These are phyloP conservation scores for Megaptera novaeangliae DNA, from an alignment of 2,113 vertebrate genomes.

Conservation along the genomic window DNA sequence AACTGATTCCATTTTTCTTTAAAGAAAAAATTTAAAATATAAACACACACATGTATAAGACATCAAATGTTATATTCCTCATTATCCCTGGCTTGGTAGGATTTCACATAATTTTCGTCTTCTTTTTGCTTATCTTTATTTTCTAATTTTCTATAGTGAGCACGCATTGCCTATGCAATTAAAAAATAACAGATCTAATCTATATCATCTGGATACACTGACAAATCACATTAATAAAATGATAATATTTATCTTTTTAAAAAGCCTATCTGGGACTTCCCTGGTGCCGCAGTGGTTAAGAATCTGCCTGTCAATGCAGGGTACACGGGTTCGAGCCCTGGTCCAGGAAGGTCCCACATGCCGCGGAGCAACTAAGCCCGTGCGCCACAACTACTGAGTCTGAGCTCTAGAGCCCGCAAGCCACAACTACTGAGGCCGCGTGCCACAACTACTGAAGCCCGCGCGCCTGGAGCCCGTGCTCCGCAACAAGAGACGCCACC, in stretches of 20 bases:
- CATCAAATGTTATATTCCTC: background rate
- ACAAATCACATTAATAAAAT: constrained; percentile 39
- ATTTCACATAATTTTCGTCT: background rate
- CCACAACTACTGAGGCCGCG: too few species aligned
- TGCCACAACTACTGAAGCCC: too few species aligned
- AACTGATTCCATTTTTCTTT: background rate
- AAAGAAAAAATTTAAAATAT: constrained; percentile 3
- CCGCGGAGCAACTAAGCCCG: too few species aligned
- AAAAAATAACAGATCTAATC: constrained; percentile 2
- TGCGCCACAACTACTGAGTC: rapidly evolving
- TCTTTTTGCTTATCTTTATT: constrained; percentile 19
- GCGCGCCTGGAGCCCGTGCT: too few species aligned
- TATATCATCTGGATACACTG: background rate
- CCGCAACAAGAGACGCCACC: too few species aligned
- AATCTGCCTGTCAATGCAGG: too few species aligned
- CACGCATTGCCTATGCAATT: background rate
- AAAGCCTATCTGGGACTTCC: background rate
- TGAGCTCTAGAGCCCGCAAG: too few species aligned
- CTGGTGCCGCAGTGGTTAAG: too few species aligned
- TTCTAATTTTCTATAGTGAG: constrained; percentile 19
- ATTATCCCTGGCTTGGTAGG: background rate
- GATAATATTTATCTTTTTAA: background rate
- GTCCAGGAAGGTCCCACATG: too few species aligned
- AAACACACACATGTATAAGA: background rate
- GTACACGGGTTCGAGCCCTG: too few species aligned